Conservation (phyloP, 2,113 vertebrate genomes). For the Lamprotornis superbus region DNA sequence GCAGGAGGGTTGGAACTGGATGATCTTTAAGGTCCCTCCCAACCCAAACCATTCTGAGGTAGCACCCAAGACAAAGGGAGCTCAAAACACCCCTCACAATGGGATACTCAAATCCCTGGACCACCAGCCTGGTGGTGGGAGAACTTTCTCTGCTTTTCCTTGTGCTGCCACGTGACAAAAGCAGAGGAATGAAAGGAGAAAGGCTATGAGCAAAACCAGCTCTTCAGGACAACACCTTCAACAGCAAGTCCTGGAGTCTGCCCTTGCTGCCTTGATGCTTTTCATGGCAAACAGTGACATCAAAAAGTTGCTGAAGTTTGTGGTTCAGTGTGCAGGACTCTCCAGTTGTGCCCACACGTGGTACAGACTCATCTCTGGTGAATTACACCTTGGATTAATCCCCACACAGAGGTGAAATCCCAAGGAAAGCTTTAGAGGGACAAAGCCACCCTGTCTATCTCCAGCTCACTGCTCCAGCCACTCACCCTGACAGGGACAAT, state of each 20-base stretch:
- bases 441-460: fast-evolving
- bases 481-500: not conserved
- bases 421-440: not conserved
- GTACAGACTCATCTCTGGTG: not conserved
- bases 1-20: not conserved
- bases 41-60: not conserved
- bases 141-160: not conserved
- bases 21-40: not conserved
- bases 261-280: not conserved
- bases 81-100: not conserved
- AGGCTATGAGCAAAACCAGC: not conserved
- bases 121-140: not conserved
- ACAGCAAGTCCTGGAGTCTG: not conserved
- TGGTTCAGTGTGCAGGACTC: not conserved
- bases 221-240: not conserved
- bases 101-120: not conserved
- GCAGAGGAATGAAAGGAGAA: not conserved
- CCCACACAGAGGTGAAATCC: not conserved
- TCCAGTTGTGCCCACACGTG: fast-evolving
- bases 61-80: not conserved
- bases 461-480: not conserved
- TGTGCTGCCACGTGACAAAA: not conserved
- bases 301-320: not conserved
- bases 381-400: not conserved
- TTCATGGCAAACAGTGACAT: not conserved